Evolutionary conservation across 2,797 vertebrate genomes (phyloP).

Genomic region (Coregonus ussuriensis): DNA sequence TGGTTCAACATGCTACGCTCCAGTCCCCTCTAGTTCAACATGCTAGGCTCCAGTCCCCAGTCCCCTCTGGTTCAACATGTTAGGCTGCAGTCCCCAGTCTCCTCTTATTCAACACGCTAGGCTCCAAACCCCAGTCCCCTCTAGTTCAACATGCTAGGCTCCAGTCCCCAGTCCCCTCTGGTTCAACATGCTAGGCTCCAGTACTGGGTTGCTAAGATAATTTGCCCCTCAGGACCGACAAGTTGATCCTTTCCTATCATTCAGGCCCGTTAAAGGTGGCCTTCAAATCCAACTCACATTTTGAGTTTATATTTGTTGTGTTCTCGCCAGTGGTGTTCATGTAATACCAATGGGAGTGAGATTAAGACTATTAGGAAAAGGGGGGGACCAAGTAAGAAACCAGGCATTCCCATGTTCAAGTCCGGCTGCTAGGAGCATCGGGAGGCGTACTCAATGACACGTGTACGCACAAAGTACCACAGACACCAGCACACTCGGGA

Average conservation of each 20-base stretch:
- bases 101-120: too few relatives aligned
- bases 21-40: too few relatives aligned
- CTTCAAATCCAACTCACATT: not conserved
- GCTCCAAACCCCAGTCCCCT: too few relatives aligned
- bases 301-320: not conserved
- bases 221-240: not conserved
- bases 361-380: not conserved
- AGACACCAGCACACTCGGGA: not conserved
- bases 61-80: too few relatives aligned
- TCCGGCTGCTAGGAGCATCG: slow-evolving; percentile 5
- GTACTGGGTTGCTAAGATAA: not conserved
- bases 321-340: not conserved
- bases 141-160: too few relatives aligned
- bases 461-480: not conserved
- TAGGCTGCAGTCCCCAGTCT: too few relatives aligned
- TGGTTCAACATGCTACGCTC: too few relatives aligned
- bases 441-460: not conserved
- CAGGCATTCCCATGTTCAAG: slow-evolving; percentile 1
- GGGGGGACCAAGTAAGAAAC: not conserved
- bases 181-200: too few relatives aligned
- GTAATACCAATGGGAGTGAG: slow-evolving; percentile 11
- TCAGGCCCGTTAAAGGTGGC: not conserved
- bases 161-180: too few relatives aligned
- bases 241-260: not conserved
- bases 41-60: too few relatives aligned